These are phyloP conservation scores for Antheraea yamamai DNA, from an alignment of 2,888 invertebrate genomes.

Conservation along the genomic window DNA sequence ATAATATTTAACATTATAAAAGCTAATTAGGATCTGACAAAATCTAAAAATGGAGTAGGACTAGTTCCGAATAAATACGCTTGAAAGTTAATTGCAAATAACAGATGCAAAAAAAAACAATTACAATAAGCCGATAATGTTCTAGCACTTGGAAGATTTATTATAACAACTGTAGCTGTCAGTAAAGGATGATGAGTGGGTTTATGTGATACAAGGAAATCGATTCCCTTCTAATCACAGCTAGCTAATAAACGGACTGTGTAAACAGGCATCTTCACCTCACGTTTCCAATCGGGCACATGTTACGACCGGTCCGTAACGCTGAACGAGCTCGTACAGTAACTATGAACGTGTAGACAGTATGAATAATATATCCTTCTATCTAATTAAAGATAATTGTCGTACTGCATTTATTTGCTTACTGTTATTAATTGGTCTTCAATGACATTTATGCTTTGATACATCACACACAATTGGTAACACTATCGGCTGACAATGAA, in stretches of 20 bases:
- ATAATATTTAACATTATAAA: no score
- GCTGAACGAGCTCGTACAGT: background rate
- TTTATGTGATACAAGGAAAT: background rate
- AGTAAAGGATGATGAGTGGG: background rate
- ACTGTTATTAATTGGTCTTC: background rate
- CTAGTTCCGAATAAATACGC: no score
- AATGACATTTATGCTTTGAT: no score
- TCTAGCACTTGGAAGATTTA: background rate
- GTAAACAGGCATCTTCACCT: slow-evolving; percentile 1
- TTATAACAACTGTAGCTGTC: background rate
- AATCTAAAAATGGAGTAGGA: no score
- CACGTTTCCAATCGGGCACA: slow-evolving; percentile 6
- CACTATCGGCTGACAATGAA: no score
- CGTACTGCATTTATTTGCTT: background rate
- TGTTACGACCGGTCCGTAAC: slow-evolving; percentile 1
- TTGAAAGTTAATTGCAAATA: no score
- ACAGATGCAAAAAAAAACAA: no score
- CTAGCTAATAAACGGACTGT: slow-evolving; percentile 9
- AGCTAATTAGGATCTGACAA: no score
- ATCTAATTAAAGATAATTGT: background rate
- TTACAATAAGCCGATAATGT: background rate
- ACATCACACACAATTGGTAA: no score
- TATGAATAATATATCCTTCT: background rate
- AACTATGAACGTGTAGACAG: background rate
- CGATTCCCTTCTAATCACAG: slow-evolving; percentile 11